Conservation (phyloP, 2,888 invertebrate genomes). For the Anthophora plumipes region DNA sequence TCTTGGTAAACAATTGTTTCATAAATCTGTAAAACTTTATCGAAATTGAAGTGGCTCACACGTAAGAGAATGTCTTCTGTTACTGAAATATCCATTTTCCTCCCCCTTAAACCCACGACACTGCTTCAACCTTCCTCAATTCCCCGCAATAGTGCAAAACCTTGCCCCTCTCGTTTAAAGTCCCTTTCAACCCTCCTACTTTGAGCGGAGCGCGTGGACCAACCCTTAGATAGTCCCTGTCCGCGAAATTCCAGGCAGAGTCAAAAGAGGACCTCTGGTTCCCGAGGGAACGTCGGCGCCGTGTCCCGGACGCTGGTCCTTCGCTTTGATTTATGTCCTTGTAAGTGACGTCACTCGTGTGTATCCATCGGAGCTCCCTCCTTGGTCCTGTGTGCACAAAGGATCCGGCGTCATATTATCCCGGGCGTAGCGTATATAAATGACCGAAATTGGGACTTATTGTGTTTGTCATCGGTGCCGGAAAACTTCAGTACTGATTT, state of each 20-base stretch:
- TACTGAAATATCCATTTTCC: conserved; percentile 15
- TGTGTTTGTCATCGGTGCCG: conserved; percentile 83
- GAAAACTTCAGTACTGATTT: conserved; percentile 76
- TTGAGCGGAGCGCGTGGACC: conserved; percentile 20
- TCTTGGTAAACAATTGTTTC: too few species aligned
- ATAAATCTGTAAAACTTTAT: background rate
- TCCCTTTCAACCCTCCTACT: conserved; percentile 23
- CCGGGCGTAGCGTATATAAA: conserved; percentile 84
- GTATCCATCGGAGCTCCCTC: conserved; percentile 75
- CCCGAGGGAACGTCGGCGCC: conserved; percentile 76
- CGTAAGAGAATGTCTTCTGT: background rate
- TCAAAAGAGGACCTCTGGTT: conserved; percentile 66
- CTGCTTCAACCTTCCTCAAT: conserved; percentile 30
- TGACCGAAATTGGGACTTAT: conserved; percentile 85
- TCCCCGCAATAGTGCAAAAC: conserved; percentile 27
- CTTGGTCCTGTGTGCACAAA: conserved; percentile 81
- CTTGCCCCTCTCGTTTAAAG: conserved; percentile 30
- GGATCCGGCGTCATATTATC: conserved; percentile 83
- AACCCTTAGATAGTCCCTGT: conserved; percentile 31
- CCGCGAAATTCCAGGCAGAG: conserved; percentile 54
- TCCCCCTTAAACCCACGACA: background rate
- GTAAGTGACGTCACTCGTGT: conserved; percentile 84
- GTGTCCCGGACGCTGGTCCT: conserved; percentile 80
- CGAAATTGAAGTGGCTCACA: background rate
- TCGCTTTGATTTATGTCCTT: conserved; percentile 85